Evolutionary conservation across 30 jellyfish, hydroid and myxozoan genomes (phyloP), one percentile per base, ranked within the genome.

Genomic region (Sanderia malayensis): DNA sequence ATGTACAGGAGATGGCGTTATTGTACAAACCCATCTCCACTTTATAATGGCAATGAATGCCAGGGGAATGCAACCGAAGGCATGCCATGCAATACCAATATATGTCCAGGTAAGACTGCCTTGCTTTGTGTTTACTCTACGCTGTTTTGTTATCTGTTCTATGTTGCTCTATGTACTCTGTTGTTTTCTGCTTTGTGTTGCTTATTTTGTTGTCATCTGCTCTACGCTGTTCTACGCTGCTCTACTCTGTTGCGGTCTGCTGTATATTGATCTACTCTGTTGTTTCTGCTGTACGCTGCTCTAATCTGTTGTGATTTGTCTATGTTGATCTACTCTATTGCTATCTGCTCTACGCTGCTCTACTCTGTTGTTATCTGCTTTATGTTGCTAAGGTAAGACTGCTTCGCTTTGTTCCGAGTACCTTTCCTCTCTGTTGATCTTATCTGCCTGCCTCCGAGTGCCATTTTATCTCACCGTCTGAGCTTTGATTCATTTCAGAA

Each of bases 21-120:
- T 47, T 85, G 95, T 61, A 69, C 79, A 27, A 57, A 68, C 29
- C 89, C 88, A 0, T 17, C 44, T 6, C 95, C 95, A 15, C 31
- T 85, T 1, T 85, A 65, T 58, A 84, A 84, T 52, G 95, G 95
- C 4, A 27, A 4, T 2, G 0, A 10, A 0, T 85, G 95, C 44
- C 19, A 0, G 2, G 88, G 86, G 15, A 37, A 47, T 76, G n/a
- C 80, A 17, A 30, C 82, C 2, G 86, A 75, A n/a, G 58, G 21
- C 9, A 32, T 4, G 4, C 45, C 80, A 1, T 85, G 95, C 52
- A 76, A 85, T 53, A 19, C 67, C 22, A 84, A 85, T 18, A 17
- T 29, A 44, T 85, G 95, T 69, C 92, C 81, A 65, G 81, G 92
- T 67, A 45, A 37, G 52, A 4, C 6, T 37, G 6, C 10, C 13